Percentiles rank a stretch among this genome's conserved stretches.
phyloP scores from a whole-genome alignment of 2,888 invertebrate species.

The Iselma pallidipennis region DNA sequence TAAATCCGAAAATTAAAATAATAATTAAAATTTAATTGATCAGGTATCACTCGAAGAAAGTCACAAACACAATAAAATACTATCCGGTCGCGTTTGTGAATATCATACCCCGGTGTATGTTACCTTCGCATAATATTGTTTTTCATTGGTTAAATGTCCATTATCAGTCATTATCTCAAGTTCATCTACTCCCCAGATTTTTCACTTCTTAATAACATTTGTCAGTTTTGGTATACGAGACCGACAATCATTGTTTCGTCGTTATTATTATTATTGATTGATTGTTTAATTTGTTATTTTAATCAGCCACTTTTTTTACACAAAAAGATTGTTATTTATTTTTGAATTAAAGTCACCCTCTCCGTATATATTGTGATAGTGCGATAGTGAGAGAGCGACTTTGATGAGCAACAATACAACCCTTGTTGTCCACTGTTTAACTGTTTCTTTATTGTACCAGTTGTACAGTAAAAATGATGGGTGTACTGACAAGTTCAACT shows the following conservation, averaged over 20 bases:
- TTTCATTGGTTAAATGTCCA: constrained; percentile 46
- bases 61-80: constrained; percentile 36
- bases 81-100: constrained; percentile 41
- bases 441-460: constrained; percentile 12
- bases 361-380: no score
- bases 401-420: background rate
- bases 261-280: background rate
- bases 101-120: constrained; percentile 43
- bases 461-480: constrained; percentile 30
- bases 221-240: background rate
- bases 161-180: constrained; percentile 50
- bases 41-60: constrained; percentile 30
- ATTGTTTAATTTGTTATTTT: no score
- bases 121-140: constrained; percentile 44
- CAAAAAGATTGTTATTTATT: no score
- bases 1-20: constrained; percentile 18
- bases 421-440: constrained; percentile 3
- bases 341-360: no score
- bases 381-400: no score
- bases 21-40: constrained; percentile 15
- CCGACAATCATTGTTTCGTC: background rate
- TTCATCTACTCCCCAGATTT: constrained; percentile 40
- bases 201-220: constrained; percentile 7
- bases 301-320: no score
- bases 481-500: constrained; percentile 32